Percentiles rank a stretch among this genome's conserved stretches.
Evolutionary conservation across 2,797 vertebrate species (phyloP).

Genomic region (Chloroceryle inda): DNA sequence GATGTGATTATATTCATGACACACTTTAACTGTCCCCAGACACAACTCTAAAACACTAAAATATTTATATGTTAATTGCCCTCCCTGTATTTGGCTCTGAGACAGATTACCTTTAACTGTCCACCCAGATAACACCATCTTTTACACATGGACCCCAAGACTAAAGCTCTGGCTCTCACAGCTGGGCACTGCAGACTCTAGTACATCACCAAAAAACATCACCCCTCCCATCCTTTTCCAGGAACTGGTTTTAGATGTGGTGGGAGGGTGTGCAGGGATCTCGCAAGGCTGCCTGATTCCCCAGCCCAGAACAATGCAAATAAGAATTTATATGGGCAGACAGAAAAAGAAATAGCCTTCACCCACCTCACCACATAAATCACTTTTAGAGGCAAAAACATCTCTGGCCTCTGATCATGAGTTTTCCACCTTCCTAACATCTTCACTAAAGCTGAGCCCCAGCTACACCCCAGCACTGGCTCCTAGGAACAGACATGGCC

Average conservation of each 20-base stretch:
- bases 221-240: fast-evolving
- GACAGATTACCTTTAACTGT: background rate
- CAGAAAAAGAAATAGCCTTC: background rate
- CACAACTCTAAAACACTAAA: background rate
- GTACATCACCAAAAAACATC: fast-evolving
- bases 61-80: background rate
- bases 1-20: background rate
- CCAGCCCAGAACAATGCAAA: fast-evolving
- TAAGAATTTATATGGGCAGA: fast-evolving
- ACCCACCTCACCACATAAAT: too few relatives aligned
- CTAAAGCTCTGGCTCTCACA: background rate
- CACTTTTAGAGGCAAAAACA: background rate
- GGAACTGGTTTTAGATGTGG: fast-evolving
- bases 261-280: background rate
- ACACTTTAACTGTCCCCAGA: background rate
- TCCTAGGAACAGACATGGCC: fast-evolving
- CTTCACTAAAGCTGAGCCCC: background rate
- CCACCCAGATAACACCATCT: too few relatives aligned
- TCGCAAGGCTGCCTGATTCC: background rate
- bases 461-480: fast-evolving
- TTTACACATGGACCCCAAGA: background rate
- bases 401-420: background rate
- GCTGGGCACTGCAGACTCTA: too few relatives aligned
- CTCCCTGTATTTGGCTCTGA: background rate
- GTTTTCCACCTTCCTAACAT: fast-evolving